These are phyloP conservation scores for Yponomeuta sedellus DNA, from an alignment of 2,888 invertebrate genomes.

Conservation along the genomic window DNA sequence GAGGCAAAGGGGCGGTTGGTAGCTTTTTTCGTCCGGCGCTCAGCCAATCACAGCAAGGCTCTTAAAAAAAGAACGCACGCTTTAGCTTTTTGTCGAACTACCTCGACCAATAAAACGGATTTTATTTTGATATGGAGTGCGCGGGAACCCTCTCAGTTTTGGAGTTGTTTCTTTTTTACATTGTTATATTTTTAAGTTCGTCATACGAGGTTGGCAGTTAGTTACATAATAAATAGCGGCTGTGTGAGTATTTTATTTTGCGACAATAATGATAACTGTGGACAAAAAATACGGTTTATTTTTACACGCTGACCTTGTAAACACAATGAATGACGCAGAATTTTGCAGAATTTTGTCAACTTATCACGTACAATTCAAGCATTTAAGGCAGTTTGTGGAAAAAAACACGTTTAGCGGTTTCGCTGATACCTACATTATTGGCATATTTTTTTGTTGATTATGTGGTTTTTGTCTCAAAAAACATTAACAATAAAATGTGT, in stretches of 20 bases:
- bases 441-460: constrained; percentile 1
- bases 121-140: not conserved
- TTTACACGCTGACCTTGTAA: too few relatives aligned
- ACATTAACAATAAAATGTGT: too few relatives aligned
- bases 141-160: not conserved
- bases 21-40: constrained; percentile 49
- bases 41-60: constrained; percentile 49
- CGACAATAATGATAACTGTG: too few relatives aligned
- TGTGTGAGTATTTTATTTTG: too few relatives aligned
- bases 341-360: not conserved
- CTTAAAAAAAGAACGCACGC: constrained; percentile 49
- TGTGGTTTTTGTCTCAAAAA: not conserved
- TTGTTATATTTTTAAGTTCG: not conserved
- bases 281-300: too few relatives aligned
- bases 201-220: too few relatives aligned
- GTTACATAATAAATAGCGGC: too few relatives aligned
- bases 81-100: constrained; percentile 20
- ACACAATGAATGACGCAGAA: not conserved
- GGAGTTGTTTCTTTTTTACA: not conserved
- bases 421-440: not conserved
- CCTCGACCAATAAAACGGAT: constrained; percentile 20
- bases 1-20: constrained; percentile 37
- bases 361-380: not conserved
- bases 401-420: not conserved
- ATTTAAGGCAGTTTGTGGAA: not conserved